Evolutionary conservation across 2,797 vertebrate species (phyloP), one percentile per base, ranked within the genome.

Genomic region (Acanthopagrus latus): DNA sequence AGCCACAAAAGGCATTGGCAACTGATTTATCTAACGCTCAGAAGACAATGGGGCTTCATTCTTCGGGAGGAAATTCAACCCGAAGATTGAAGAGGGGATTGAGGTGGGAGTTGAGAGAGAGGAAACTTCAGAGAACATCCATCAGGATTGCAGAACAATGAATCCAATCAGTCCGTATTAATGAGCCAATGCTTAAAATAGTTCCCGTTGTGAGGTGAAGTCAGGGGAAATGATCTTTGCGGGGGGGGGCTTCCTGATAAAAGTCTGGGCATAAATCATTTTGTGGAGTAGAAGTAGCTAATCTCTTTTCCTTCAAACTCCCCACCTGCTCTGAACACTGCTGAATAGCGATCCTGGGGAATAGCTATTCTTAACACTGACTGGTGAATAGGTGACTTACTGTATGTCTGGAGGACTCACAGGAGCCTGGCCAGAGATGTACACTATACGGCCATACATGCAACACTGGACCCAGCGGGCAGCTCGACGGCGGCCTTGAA

Each of bases 131-230:
- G 76, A 86, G 90, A 86, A 90, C 92, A 94, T 94, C 92, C 88
- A 92, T 94, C 93, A 94, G 91, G 84, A 88, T 81, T 79, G 84
- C 82, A 88, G 89, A 94, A 95, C 90, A 93, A 95, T 94, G 93
- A 93, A 92, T 92, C 93, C 91, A 93, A 93, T 95, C 93, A 92
- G 82, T 93, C 86, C 88, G 92, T 91, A 94, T 95, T 95, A 95
- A 95, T 94, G 93, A 94, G 88, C 82, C 92, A 85, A 90, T 81
- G 91, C 93, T 93, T 94, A 95, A 95, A 95, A 95, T 94, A 94
- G 93, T 92, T 87, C 90, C 88, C 81, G 91, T 92, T 92, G 91
- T 94, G 92, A 95, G 93, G 92, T 93, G 89, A 93, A 93, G 89
- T 92, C 90, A 82, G 86, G 91, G 93, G 93, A 93, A 94, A 95